Evolutionary conservation across 2,888 invertebrate species (phyloP).

Genomic region (Drosophila ochracea): DNA sequence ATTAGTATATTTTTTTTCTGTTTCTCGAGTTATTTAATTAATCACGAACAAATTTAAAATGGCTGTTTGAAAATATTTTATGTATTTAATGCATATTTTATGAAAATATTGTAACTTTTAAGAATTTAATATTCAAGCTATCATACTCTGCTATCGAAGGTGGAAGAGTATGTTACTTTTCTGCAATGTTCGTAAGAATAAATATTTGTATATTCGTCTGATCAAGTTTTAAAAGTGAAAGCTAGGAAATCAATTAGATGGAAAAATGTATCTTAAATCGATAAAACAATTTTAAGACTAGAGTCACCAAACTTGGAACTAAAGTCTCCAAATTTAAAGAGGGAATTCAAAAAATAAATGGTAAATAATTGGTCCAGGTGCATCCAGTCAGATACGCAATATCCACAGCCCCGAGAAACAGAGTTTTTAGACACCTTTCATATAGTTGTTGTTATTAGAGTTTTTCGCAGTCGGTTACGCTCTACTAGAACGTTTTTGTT

Average conservation of each 20-base stretch:
- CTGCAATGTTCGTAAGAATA: not conserved
- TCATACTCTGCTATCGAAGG: not conserved
- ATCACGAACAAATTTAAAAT: not conserved
- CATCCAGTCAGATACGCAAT: not conserved
- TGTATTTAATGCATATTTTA: not conserved
- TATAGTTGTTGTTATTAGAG: not conserved
- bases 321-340: not conserved
- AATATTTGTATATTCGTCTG: not conserved
- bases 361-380: not conserved
- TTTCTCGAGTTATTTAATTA: not conserved
- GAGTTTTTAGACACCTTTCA: not conserved
- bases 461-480: not conserved
- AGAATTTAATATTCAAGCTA: not conserved
- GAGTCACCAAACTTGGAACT: not conserved
- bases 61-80: not conserved
- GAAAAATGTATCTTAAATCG: not conserved
- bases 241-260: not conserved
- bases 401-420: not conserved
- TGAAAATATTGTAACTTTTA: not conserved
- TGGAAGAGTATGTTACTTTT: not conserved
- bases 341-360: not conserved
- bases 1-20: not conserved
- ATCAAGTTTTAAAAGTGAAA: not conserved
- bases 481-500: fast-evolving
- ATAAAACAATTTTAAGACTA: not conserved